Evolutionary conservation across 2,888 invertebrate species (phyloP).

Genomic region (Stenodema calcarata): DNA sequence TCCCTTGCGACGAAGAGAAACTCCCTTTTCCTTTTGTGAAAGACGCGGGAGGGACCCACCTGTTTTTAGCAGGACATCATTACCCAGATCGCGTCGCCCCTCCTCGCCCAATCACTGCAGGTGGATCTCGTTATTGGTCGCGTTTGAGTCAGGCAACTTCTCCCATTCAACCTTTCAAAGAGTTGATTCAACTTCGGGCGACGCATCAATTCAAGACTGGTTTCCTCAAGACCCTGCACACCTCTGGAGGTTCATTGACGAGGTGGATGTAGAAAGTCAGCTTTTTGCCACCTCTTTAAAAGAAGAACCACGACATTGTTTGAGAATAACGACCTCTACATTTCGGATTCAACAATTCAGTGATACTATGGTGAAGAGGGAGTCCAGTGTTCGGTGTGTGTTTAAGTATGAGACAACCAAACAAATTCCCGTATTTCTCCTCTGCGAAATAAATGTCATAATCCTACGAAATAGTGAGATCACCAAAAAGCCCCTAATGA

Average conservation of each 20-base stretch:
- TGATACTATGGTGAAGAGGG: too few species aligned
- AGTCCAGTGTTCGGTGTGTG: too few species aligned
- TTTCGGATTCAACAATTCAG: too few species aligned
- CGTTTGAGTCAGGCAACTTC: neutral
- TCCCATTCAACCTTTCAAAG: slow-evolving; percentile 43
- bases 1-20: neutral
- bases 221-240: neutral
- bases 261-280: neutral
- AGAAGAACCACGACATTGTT: neutral
- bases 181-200: slow-evolving; percentile 31
- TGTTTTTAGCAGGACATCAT: slow-evolving; percentile 46
- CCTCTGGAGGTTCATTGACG: slow-evolving; percentile 3
- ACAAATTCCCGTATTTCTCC: too few species aligned
- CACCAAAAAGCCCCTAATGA: too few species aligned
- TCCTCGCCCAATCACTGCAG: slow-evolving; percentile 8
- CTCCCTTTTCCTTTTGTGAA: slow-evolving; percentile 31
- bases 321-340: too few species aligned
- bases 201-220: slow-evolving; percentile 26
- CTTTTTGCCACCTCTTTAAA: neutral
- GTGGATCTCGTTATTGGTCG: slow-evolving; percentile 46
- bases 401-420: too few species aligned
- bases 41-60: slow-evolving; percentile 17
- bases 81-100: slow-evolving; percentile 24
- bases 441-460: too few species aligned
- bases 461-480: too few species aligned